Base-by-base conservation (phyloP, 2,888 invertebrate genomes). In the Callimorpha dominula region DNA sequence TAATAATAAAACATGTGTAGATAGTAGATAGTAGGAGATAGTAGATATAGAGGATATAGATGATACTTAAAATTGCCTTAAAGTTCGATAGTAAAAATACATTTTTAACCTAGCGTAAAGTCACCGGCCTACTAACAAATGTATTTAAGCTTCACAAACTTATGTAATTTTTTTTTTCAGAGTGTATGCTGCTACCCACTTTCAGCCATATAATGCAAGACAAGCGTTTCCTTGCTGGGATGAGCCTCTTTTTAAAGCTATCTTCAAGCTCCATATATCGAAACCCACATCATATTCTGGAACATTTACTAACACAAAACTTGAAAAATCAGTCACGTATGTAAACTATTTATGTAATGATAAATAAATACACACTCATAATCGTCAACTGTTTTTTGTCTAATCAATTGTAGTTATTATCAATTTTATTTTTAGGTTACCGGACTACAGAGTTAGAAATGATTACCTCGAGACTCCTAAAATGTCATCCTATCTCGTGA, bases 141-240 rank as follows among this genome's bases (percentile, higher is more conserved):
- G 17, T 17, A 52, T 31, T 31, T 31, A 31, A n/a, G n/a, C n/a
- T n/a, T n/a, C n/a, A n/a, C n/a, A n/a, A 31, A 31, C 31, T 31
- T 31, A 31, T 31, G 31, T 31, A 31, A 31, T 1, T 31, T 31
- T 15, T 31, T 15, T 11, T 75, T 87, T 4, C 86, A 95, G 95
- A 75, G 89, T 93, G 66, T 95, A 95, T 72, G 95, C 94, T 0
- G 96, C 97, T 15, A 98, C 98, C 0, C 98, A 98, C 86, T 98
- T 98, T 86, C 97, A 98, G 78, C 97, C 98, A 0, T 97, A 97
- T 52, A 97, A 97, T 84, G 98, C 98, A 0, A 96, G 98, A 76
- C 96, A 97, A 86, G 98, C 98, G 0, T 98, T 98, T 85, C 98
- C 98, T 0, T 98, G 98, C 88, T 98, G 98, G 92, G 98, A 99